Conservation (phyloP, 2,797 vertebrate species). For the Gymnoscopelus braueri region DNA sequence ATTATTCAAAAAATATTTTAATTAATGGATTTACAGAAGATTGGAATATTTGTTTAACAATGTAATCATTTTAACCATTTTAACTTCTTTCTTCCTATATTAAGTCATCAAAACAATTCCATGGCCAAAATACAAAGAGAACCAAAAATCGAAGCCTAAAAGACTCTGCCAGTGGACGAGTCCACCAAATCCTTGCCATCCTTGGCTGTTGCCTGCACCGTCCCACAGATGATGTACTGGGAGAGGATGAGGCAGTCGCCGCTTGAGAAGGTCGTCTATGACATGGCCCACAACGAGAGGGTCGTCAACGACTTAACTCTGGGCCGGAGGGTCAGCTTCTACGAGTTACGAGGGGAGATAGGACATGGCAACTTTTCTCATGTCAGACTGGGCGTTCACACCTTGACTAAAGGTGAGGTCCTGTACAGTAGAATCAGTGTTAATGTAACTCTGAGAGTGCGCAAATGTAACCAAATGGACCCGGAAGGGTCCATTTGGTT, state of each 20-base stretch:
- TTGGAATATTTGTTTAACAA: too few species aligned
- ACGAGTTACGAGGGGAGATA: slow-evolving; percentile 82
- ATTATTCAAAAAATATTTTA: too few species aligned
- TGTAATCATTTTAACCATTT: neutral
- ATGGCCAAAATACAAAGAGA: slow-evolving; percentile 64
- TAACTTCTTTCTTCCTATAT: slow-evolving; percentile 12
- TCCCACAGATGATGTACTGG: slow-evolving; percentile 59
- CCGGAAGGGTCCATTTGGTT: too few species aligned
- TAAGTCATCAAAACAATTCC: slow-evolving; percentile 61
- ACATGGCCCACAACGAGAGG: slow-evolving; percentile 79
- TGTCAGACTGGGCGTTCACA: slow-evolving; percentile 81
- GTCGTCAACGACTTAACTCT: slow-evolving; percentile 73
- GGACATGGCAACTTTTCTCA: slow-evolving; percentile 83
- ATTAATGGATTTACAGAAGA: too few species aligned
- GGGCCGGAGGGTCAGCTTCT: slow-evolving; percentile 79
- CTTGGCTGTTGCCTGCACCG: neutral
- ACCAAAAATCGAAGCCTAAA: slow-evolving; percentile 58
- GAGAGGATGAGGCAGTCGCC: slow-evolving; percentile 69
- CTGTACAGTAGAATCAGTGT: neutral
- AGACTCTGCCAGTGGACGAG: slow-evolving; percentile 39
- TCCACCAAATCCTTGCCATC: slow-evolving; percentile 10
- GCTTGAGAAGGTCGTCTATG: slow-evolving; percentile 78
- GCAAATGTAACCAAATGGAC: too few species aligned
- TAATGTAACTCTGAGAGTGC: neutral
- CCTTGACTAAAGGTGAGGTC: slow-evolving; percentile 80